phyloP scores from a whole-genome alignment of 2,797 vertebrate genomes.

The Rhabdophis nuchalis region DNA sequence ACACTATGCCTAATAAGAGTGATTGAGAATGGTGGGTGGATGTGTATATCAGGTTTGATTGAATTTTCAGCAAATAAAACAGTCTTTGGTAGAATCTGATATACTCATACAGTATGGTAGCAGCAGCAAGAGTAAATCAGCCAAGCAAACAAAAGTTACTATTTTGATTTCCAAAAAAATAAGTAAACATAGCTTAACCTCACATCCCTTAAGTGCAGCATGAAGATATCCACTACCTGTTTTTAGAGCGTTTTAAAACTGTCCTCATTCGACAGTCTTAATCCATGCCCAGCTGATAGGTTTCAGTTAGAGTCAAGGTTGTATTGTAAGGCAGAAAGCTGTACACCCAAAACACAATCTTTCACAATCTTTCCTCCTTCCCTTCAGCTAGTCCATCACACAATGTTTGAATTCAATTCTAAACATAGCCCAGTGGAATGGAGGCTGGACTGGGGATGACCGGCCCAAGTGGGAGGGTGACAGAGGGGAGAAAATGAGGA shows the following conservation, averaged over 20 bases:
- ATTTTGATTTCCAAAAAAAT: background rate
- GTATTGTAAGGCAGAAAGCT: background rate
- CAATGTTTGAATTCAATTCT: background rate
- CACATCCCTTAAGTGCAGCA: background rate
- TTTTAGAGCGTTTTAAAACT: background rate
- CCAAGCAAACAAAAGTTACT: background rate
- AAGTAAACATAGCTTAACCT: background rate
- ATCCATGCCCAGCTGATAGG: background rate
- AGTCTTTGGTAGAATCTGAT: background rate
- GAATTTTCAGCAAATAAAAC: background rate
- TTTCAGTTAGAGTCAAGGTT: background rate
- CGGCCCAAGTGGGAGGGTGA: background rate
- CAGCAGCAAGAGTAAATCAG: background rate
- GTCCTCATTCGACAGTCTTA: background rate
- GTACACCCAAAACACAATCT: background rate
- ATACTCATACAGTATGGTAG: background rate
- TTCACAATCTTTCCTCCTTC: background rate
- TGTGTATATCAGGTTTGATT: background rate
- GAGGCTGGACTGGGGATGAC: background rate
- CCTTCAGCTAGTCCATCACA: background rate
- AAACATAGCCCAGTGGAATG: background rate
- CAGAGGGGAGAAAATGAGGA: background rate
- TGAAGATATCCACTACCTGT: background rate
- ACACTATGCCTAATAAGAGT: background rate
- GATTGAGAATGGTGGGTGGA: background rate